phyloP scores from a whole-genome alignment of 2,113 vertebrate species.

The Axis porcinus region DNA sequence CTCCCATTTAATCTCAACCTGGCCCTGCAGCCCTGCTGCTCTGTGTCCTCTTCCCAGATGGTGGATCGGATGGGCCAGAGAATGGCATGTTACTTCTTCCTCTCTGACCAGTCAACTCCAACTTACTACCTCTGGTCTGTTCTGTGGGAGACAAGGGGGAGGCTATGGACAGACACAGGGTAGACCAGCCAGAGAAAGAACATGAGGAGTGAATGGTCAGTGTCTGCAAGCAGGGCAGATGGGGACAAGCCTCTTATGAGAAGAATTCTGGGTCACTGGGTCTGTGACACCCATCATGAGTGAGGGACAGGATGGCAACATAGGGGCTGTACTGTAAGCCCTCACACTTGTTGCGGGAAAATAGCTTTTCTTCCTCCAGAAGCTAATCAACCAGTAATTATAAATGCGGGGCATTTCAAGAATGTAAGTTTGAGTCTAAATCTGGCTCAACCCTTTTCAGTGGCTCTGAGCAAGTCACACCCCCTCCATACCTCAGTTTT shows the following conservation, averaged over 20 bases:
- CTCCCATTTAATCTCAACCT: neutral
- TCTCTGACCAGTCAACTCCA: neutral
- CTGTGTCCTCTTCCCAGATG: neutral
- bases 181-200: neutral
- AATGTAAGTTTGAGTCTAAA: neutral
- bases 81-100: neutral
- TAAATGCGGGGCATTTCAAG: neutral
- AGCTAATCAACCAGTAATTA: neutral
- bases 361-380: neutral
- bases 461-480: neutral
- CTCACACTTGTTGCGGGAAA: neutral
- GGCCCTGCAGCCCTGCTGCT: neutral
- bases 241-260: neutral
- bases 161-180: neutral
- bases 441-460: neutral
- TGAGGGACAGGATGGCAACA: neutral
- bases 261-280: neutral
- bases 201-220: neutral
- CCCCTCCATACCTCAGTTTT: neutral
- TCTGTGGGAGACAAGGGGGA: neutral
- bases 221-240: neutral
- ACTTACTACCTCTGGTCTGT: neutral
- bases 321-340: neutral
- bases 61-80: neutral
- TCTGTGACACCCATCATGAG: neutral